phyloP scores from a whole-genome alignment of 2,113 vertebrate genomes.

The Pelmatolapia mariae region DNA sequence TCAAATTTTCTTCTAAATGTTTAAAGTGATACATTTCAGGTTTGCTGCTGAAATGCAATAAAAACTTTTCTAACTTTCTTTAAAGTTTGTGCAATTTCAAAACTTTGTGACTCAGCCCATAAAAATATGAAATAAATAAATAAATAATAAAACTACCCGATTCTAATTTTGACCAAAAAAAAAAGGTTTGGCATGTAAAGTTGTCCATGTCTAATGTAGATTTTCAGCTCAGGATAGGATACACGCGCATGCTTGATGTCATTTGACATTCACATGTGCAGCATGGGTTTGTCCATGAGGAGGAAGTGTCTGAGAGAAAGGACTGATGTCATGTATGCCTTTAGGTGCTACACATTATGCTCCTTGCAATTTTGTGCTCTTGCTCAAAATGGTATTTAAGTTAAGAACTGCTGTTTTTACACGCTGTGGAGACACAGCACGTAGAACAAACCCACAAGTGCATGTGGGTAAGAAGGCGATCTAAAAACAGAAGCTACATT shows the following conservation, averaged over 20 bases:
- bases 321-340: background rate
- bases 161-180: background rate
- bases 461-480: background rate
- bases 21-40: background rate
- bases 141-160: background rate
- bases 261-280: background rate
- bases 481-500: background rate
- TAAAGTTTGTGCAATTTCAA: background rate
- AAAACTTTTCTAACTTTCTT: background rate
- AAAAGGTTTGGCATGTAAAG: rapidly evolving
- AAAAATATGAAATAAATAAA: background rate
- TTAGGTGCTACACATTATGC: background rate
- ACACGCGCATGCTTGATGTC: background rate
- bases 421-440: rapidly evolving
- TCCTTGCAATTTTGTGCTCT: background rate
- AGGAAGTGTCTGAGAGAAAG: background rate
- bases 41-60: background rate
- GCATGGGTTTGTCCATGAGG: background rate
- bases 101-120: background rate
- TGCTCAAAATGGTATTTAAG: background rate
- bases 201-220: rapidly evolving
- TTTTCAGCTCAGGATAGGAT: background rate
- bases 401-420: background rate
- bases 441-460: background rate
- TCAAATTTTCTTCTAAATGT: background rate